Evolutionary conservation across 2,888 invertebrate species (phyloP).

Genomic region (Fragum fragum): DNA sequence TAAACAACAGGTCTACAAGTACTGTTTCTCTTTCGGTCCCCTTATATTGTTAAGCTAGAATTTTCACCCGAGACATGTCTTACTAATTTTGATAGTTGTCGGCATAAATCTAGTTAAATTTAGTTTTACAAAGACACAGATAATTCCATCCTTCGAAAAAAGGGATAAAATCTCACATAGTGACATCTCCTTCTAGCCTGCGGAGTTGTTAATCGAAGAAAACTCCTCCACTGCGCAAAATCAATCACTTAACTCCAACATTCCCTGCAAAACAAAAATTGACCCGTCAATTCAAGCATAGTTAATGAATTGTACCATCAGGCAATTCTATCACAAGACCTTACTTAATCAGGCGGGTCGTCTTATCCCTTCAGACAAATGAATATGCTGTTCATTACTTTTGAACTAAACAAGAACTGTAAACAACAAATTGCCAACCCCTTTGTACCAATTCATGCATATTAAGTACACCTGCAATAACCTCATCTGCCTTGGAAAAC

Average conservation of each 20-base stretch:
- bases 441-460: not conserved
- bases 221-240: slow-evolving; percentile 2
- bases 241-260: not conserved
- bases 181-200: no score
- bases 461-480: not conserved
- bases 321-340: slow-evolving; percentile 4
- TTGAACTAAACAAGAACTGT: not conserved
- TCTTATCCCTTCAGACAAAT: no score
- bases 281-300: not conserved
- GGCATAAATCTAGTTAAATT: no score
- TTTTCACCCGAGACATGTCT: no score
- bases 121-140: no score
- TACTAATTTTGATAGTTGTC: no score
- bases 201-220: not conserved
- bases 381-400: not conserved
- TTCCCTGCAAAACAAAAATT: not conserved
- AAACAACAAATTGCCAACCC: not conserved
- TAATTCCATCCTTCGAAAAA: no score
- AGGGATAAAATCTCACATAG: no score
- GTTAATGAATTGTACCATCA: not conserved
- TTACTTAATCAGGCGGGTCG: not conserved
- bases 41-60: no score
- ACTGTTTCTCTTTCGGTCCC: no score
- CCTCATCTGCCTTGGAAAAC: slow-evolving; percentile 1
- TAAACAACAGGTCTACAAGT: no score